Evolutionary conservation across 2,888 invertebrate genomes (phyloP).

Genomic region (Oxyteleia sp.): DNA sequence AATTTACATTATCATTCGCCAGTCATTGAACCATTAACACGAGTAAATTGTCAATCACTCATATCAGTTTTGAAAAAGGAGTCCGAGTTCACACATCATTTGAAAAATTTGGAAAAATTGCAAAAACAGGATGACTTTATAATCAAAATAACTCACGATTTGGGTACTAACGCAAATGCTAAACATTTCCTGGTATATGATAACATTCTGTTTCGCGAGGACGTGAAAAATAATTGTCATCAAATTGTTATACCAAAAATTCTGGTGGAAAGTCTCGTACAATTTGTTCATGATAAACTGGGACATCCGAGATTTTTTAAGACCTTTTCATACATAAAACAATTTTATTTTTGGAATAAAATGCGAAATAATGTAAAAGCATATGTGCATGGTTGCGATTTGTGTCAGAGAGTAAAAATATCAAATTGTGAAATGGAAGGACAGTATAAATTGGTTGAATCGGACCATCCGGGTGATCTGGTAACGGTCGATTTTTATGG

Average conservation of each 20-base stretch:
- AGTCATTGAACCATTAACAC: neutral
- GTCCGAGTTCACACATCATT: neutral
- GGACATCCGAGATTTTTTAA: slow-evolving; percentile 3
- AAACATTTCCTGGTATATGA: neutral
- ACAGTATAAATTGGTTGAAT: no score
- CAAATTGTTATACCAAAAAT: slow-evolving; percentile 6
- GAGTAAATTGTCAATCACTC: no score
- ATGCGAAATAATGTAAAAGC: neutral
- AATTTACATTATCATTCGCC: neutral
- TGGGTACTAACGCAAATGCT: neutral
- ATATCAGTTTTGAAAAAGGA: neutral
- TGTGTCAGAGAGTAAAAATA: slow-evolving; percentile 28
- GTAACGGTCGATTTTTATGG: no score
- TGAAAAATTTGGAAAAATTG: neutral
- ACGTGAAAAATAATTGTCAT: neutral
- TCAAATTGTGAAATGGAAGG: no score
- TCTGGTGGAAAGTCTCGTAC: neutral
- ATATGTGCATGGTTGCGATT: slow-evolving; percentile 2
- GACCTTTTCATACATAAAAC: slow-evolving; percentile 5
- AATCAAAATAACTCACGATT: neutral
- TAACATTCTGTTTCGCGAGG: neutral
- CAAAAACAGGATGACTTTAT: neutral
- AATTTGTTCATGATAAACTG: neutral
- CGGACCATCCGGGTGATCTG: no score
- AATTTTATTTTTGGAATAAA: slow-evolving; percentile 24